Conservation (phyloP, 2,797 vertebrate genomes). For the Lacerta viridis region DNA sequence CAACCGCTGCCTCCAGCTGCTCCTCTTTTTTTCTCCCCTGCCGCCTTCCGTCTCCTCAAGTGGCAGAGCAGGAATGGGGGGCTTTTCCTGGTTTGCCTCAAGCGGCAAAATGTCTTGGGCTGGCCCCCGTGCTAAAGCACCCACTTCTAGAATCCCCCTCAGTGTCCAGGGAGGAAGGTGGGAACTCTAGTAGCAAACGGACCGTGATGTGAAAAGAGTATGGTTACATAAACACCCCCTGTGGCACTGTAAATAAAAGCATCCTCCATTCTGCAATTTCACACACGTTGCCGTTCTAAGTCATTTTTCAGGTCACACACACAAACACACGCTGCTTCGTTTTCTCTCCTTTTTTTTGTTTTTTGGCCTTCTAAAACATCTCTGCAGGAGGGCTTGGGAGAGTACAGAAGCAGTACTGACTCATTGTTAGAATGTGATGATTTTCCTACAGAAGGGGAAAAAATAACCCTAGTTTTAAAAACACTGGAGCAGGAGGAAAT, state of each 20-base stretch:
- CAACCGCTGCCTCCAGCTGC: too few relatives aligned
- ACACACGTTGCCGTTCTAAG: not conserved
- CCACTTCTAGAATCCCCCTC: too few relatives aligned
- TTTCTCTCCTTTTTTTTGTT: slow-evolving; percentile 11
- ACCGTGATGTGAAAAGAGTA: not conserved
- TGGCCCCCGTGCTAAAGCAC: too few relatives aligned
- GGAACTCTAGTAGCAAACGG: not conserved
- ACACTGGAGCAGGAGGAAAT: not conserved
- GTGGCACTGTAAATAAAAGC: not conserved
- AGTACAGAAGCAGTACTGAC: not conserved
- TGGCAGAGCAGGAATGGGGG: too few relatives aligned
- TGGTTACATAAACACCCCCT: not conserved
- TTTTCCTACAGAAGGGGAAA: not conserved
- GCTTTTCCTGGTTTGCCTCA: too few relatives aligned
- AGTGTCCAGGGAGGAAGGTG: not conserved
- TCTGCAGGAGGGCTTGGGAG: not conserved
- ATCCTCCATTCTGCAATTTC: not conserved
- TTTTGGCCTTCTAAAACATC: not conserved
- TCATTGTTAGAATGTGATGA: not conserved
- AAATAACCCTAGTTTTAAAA: slow-evolving; percentile 9
- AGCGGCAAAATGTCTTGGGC: too few relatives aligned
- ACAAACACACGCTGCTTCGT: not conserved
- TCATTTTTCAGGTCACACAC: not conserved
- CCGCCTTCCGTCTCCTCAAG: too few relatives aligned
- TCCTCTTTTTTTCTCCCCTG: too few relatives aligned